Percentiles rank a stretch among this genome's conserved stretches.
Conservation (phyloP, 2,113 vertebrate genomes). For the Nesogale talazaci region DNA sequence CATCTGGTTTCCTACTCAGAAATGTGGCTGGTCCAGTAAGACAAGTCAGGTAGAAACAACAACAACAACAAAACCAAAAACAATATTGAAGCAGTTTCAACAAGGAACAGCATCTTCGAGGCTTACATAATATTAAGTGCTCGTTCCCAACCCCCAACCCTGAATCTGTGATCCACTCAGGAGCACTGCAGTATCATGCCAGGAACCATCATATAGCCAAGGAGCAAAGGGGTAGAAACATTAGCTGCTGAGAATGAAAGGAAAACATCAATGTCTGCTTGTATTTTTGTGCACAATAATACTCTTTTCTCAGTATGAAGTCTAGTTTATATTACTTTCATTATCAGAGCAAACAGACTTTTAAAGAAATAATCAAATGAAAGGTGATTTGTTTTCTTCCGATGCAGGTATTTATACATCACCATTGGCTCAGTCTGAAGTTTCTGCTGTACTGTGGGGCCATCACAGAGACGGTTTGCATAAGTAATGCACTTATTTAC, state of each 20-base stretch:
- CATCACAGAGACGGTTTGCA: conserved; percentile 89
- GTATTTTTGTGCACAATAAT: conserved; percentile 80
- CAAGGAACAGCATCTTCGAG: conserved; percentile 78
- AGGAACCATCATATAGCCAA: conserved; percentile 76
- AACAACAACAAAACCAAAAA: no score
- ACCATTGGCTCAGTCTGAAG: conserved; percentile 75
- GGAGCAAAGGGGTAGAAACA: conserved; percentile 71
- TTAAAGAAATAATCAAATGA: conserved; percentile 80
- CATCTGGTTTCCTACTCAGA: conserved; percentile 75
- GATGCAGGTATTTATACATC: conserved; percentile 81
- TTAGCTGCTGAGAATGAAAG: conserved; percentile 73
- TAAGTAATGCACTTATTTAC: conserved; percentile 95
- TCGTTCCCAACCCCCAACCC: conserved; percentile 52
- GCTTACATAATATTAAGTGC: conserved; percentile 78
- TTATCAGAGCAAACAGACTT: conserved; percentile 79
- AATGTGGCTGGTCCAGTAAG: conserved; percentile 78
- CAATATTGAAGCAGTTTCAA: conserved; percentile 70
- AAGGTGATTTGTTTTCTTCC: conserved; percentile 82
- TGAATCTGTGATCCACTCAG: conserved; percentile 75
- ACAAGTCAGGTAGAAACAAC: conserved; percentile 65
- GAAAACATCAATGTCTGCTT: conserved; percentile 73
- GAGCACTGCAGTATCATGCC: conserved; percentile 82
- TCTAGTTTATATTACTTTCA: conserved; percentile 74
- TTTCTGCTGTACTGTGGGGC: conserved; percentile 77
- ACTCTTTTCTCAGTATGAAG: conserved; percentile 76